Percentiles rank a stretch among this genome's conserved stretches.
Conservation (phyloP, 2,888 invertebrate genomes). For the Campoplex nolae region DNA sequence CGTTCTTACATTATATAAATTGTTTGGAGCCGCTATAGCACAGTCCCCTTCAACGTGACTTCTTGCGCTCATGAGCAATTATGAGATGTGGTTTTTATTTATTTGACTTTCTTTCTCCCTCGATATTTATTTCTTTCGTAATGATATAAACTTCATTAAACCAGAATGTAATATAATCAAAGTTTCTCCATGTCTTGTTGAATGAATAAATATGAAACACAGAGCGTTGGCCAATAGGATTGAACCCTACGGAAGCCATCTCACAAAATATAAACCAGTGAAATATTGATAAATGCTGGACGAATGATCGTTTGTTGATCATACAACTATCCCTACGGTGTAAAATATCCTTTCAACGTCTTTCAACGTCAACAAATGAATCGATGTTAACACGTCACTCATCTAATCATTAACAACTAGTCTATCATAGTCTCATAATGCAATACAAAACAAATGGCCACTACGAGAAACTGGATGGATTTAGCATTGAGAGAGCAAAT, state of each 20-base stretch:
- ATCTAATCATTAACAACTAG: neutral
- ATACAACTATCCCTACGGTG: neutral
- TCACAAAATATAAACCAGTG: neutral
- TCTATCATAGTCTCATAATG: neutral
- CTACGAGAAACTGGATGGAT: constrained; percentile 19
- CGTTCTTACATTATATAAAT: constrained; percentile 74
- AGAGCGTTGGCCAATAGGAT: too few species aligned
- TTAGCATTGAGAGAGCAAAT: constrained; percentile 45
- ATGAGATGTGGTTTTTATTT: constrained; percentile 4
- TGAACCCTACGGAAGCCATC: too few species aligned
- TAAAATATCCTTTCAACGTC: neutral
- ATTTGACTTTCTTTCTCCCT: neutral
- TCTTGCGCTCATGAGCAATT: constrained; percentile 39
- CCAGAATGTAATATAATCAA: neutral
- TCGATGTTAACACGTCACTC: neutral
- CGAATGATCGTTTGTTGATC: neutral
- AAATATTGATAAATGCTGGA: neutral
- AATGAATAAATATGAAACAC: too few species aligned
- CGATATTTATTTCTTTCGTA: neutral
- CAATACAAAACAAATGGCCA: neutral
- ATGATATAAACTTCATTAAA: neutral
- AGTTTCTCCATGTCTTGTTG: neutral
- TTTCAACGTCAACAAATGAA: too few species aligned
- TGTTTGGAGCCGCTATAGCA: constrained; percentile 48
- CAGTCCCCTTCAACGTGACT: constrained; percentile 43